Conservation (phyloP, 2,797 vertebrate genomes). For the Cyprinella venusta region DNA sequence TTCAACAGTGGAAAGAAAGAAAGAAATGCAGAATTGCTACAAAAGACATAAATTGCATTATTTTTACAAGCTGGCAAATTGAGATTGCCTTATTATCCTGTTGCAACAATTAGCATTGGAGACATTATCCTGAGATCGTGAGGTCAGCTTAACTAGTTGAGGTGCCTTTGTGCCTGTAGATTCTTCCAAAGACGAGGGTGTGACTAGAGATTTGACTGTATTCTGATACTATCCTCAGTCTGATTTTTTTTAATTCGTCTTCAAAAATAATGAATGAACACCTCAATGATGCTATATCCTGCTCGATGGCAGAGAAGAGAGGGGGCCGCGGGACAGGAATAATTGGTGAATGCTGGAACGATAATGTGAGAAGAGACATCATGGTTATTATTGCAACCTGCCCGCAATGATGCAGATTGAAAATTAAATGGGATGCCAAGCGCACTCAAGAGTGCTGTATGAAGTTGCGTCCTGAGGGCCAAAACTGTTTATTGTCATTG, state of each 20-base stretch:
- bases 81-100: neutral
- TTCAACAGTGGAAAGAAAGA: slow-evolving; percentile 30
- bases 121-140: slow-evolving; percentile 9
- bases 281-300: slow-evolving; percentile 22
- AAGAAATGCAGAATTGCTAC: slow-evolving; percentile 26
- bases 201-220: neutral
- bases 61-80: slow-evolving; percentile 33
- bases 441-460: slow-evolving; percentile 11
- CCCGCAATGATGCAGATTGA: slow-evolving; percentile 34
- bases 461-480: slow-evolving; percentile 39
- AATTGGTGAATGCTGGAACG: slow-evolving; percentile 35
- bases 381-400: slow-evolving; percentile 45
- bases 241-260: slow-evolving; percentile 1
- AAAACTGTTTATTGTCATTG: slow-evolving; percentile 7
- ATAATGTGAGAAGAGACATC: slow-evolving; percentile 30
- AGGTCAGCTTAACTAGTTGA: neutral
- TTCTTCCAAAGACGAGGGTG: neutral
- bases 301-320: neutral
- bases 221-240: neutral
- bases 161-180: neutral
- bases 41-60: slow-evolving; percentile 31
- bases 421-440: slow-evolving; percentile 34
- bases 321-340: neutral
- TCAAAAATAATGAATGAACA: slow-evolving; percentile 3
- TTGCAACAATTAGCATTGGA: slow-evolving; percentile 10